Percentiles rank a stretch among this genome's conserved stretches.
Evolutionary conservation across 1,140 invertebrate genomes (phyloP).

Genomic region (Cotesia chilonis): DNA sequence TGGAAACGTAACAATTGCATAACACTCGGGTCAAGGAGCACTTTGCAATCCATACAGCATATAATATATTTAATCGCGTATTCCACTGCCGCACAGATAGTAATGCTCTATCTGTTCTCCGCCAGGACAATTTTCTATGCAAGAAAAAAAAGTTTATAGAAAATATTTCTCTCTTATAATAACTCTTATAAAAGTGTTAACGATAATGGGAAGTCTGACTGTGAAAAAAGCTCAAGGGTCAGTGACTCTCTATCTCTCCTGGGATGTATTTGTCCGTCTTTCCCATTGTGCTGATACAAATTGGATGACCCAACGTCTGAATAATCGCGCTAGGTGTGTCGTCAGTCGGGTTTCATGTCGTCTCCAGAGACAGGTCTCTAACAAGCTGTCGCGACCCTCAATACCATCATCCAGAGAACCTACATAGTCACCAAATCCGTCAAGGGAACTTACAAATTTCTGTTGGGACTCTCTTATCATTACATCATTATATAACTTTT

Average conservation of each 20-base stretch:
- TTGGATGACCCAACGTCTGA: conserved; percentile 43
- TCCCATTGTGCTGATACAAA: conserved; percentile 42
- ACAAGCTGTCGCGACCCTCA: conserved; percentile 43
- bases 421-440: conserved; percentile 16
- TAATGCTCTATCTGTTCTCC: too few species aligned
- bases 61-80: too few species aligned
- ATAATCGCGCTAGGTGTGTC: conserved; percentile 41
- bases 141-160: too few species aligned
- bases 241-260: conserved; percentile 22
- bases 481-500: too few species aligned
- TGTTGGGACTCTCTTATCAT: neutral
- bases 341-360: conserved; percentile 38
- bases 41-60: too few species aligned
- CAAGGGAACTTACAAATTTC: neutral
- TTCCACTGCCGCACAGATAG: too few species aligned
- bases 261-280: conserved; percentile 36
- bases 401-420: neutral
- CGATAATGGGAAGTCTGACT: neutral
- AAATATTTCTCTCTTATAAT: too few species aligned
- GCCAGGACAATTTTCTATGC: too few species aligned
- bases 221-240: neutral
- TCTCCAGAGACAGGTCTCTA: conserved; percentile 39
- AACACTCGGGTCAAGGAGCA: too few species aligned
- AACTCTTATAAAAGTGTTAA: too few species aligned
- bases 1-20: too few species aligned